Evolutionary conservation across 2,113 vertebrate species (phyloP).

Genomic region (Halcyon senegalensis): DNA sequence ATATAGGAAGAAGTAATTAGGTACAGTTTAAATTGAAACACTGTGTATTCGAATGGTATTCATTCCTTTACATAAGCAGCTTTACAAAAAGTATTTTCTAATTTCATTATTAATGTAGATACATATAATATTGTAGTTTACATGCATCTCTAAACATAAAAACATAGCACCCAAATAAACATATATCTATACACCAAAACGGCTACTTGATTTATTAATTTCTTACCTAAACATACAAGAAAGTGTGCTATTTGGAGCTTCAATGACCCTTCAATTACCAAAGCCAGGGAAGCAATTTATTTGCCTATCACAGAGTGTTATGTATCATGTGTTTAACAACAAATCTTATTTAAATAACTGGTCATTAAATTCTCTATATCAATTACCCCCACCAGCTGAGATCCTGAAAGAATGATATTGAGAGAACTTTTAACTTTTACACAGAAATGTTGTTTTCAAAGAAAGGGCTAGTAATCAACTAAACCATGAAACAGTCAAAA

Average conservation of each 20-base stretch:
- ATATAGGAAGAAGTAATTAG: background rate
- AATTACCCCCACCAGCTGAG: background rate
- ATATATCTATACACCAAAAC: background rate
- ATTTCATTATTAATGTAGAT: background rate
- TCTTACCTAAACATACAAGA: background rate
- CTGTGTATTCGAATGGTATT: background rate
- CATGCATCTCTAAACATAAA: background rate
- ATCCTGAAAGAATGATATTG: background rate
- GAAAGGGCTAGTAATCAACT: background rate
- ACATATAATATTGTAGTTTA: background rate
- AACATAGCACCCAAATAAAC: fast-evolving
- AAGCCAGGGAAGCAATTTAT: background rate
- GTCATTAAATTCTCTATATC: background rate
- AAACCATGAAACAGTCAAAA: background rate
- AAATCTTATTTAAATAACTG: background rate
- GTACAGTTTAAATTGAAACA: background rate
- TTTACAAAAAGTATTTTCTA: background rate
- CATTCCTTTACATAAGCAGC: background rate
- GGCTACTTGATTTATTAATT: background rate
- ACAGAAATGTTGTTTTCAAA: background rate
- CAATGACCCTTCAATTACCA: background rate
- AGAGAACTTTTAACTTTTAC: background rate
- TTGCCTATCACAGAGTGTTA: background rate
- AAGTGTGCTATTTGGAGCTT: background rate
- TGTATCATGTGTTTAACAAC: background rate